A percentile compares a stretch with the other conserved stretches of the same genome.
These are phyloP conservation scores for Coptotermes formosanus DNA, from an alignment of 1,140 invertebrate genomes.

Conservation along the genomic window DNA sequence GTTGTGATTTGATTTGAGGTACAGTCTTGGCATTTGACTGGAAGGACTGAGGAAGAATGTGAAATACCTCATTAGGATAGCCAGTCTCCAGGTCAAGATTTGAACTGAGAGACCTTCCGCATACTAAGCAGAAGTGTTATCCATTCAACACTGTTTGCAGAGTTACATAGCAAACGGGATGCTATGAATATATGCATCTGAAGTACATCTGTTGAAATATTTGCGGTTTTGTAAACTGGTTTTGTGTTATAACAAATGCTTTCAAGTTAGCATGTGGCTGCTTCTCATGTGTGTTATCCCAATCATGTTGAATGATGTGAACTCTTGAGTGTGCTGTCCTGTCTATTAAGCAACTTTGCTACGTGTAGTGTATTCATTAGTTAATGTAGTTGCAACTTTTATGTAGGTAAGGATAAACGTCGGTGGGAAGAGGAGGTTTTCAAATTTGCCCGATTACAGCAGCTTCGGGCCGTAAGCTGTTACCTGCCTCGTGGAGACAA, in stretches of 20 bases:
- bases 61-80: no score
- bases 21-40: no score
- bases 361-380: neutral
- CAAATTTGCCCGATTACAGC: constrained; percentile 83
- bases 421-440: constrained; percentile 93
- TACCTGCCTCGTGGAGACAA: constrained; percentile 72
- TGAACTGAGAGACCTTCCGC: no score
- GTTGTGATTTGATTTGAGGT: no score
- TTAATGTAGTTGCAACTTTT: neutral
- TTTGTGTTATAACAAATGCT: neutral
- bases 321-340: constrained; percentile 9
- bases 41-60: no score
- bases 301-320: neutral
- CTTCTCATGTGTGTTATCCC: neutral
- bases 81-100: no score
- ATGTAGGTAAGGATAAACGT: constrained; percentile 76
- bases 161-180: no score
- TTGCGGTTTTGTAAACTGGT: neutral
- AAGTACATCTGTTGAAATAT: no score
- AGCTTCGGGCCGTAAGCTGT: constrained; percentile 79
- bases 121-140: no score
- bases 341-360: constrained; percentile 5
- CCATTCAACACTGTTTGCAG: no score
- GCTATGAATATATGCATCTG: no score
- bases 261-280: neutral